Evolutionary conservation across 2,888 invertebrate species (phyloP), one percentile per base, ranked within the genome.

Genomic region (Drosophila parthenogenetica): DNA sequence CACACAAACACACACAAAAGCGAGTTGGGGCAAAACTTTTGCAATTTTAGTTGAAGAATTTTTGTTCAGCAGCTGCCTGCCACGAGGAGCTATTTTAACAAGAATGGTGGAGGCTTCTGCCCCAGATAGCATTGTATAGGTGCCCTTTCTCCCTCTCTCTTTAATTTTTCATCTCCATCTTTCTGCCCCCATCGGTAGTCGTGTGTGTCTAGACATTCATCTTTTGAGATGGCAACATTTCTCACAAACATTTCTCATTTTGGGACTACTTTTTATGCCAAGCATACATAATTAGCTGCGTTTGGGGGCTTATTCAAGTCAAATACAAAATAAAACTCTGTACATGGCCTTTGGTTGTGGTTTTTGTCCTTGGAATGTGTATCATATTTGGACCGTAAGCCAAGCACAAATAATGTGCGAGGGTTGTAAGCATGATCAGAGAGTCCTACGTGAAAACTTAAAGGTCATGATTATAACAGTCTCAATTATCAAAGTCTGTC

Each of bases 31-130:
- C 43, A 81, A 89, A 84, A 84, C 76, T 84, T 84, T 84, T 79
- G 84, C 87, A 89, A 84, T 89, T 84, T 84, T 89, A 87, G 87
- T 84, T 89, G 73, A 84, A 84, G 83, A 87, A 89, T 84, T 83
- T 57, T 84, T 55, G 58, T 69, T 65, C 64, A 78, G 61, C 89
- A 89, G 69, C 84, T 87, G 89, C 63, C 69, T 67, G 63, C 53
- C 39, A 42, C 17, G 19, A 16, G 66, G 43, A 32, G 25, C 16
- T 58, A 50, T 43, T 61, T 42, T 13, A 67, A 72, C 49, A 63
- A 40, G 60, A 32, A 45, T 10, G 58, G 51, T 25, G 58, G 13
- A 43, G 70, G 58, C 75, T 50, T 57, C 70, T 73, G 73, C 32
- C 40, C 50, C 51, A 50, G 57, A 69, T 58, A 69, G 45, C 65